Percentiles rank a stretch among this genome's conserved stretches.
These are phyloP conservation scores for Hymenopus coronatus DNA, from an alignment of 2,888 invertebrate species.

Conservation along the genomic window DNA sequence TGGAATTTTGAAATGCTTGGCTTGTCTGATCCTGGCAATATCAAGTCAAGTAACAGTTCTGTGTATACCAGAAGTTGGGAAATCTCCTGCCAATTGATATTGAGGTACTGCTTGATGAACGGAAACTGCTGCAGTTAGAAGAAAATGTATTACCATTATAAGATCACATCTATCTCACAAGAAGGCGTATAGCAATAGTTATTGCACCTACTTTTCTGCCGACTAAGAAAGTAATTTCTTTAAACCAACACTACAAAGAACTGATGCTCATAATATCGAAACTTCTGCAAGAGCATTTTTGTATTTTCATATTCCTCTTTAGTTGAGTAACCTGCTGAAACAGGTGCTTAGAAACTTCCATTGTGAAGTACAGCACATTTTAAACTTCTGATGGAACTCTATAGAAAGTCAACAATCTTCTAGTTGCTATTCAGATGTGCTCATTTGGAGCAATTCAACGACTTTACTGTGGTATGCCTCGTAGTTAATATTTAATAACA, in stretches of 20 bases:
- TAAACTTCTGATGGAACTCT: not conserved
- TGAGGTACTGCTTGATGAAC: no score
- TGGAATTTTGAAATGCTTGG: no score
- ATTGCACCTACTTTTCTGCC: conserved; percentile 37
- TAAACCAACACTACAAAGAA: conserved; percentile 16
- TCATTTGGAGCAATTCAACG: not conserved
- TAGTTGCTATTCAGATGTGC: not conserved
- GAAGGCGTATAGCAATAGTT: conserved; percentile 39
- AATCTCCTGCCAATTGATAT: no score
- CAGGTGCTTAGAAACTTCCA: not conserved
- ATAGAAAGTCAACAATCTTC: not conserved
- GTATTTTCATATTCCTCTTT: conserved; percentile 28
- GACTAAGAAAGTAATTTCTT: conserved; percentile 32
- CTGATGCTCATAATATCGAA: not conserved
- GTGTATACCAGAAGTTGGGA: no score
- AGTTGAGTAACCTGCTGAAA: no score
- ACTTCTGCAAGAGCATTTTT: conserved; percentile 28
- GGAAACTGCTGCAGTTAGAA: no score
- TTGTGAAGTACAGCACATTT: not conserved
- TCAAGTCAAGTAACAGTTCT: no score
- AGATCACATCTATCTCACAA: conserved; percentile 35
- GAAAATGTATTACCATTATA: no score
- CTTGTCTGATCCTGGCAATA: no score
- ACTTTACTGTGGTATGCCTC: not conserved
- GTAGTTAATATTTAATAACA: no score